Conservation (phyloP, 1,140 invertebrate species). For the Amyelois transitella region DNA sequence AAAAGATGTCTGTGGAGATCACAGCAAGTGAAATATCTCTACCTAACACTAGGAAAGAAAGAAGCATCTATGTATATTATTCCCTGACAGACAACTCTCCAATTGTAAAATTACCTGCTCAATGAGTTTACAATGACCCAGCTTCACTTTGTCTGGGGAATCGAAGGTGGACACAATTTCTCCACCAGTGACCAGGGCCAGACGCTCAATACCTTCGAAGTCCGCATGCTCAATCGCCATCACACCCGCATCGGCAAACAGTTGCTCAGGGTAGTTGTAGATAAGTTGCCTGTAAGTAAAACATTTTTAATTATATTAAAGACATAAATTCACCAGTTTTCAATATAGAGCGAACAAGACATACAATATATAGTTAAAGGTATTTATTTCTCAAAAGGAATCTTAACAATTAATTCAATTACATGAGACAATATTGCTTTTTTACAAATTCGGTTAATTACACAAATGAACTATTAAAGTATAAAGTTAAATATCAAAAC, state of each 20-base stretch:
- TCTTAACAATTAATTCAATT: no score
- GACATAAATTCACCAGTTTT: not conserved
- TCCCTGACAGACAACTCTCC: not conserved
- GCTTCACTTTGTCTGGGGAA: conserved; percentile 90
- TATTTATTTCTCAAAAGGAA: no score
- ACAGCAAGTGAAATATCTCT: no score
- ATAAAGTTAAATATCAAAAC: no score
- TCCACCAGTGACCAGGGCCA: conserved; percentile 97
- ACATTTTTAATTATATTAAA: conserved; percentile 2
- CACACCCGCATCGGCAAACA: conserved; percentile 98
- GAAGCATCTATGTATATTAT: no score
- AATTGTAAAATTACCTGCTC: conserved; percentile 83
- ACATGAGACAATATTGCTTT: no score
- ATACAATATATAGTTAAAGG: not conserved
- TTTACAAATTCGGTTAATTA: no score
- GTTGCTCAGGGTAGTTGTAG: conserved; percentile 99
- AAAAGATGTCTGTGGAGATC: no score
- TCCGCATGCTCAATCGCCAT: conserved; percentile 99
- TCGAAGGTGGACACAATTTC: conserved; percentile 99
- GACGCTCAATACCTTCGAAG: conserved; percentile 98
- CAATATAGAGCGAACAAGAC: no score
- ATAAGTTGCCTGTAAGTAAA: conserved; percentile 89
- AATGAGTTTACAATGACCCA: conserved; percentile 96
- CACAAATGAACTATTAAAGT: no score
- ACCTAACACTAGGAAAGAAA: no score